Evolutionary conservation across 2,888 invertebrate species (phyloP).

Genomic region (Xestia c-nigrum): DNA sequence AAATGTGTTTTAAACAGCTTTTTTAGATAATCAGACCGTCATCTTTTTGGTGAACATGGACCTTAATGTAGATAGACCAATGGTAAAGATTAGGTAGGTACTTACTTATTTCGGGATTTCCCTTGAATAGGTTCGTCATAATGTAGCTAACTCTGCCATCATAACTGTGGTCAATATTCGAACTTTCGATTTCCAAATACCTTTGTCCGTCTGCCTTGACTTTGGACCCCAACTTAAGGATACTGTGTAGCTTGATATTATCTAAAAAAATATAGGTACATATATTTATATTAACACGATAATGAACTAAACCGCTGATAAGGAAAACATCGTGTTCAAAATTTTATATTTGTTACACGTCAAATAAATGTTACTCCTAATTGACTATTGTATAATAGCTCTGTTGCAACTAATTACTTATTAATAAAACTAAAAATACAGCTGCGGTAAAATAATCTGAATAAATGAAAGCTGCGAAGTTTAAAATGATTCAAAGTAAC

Average conservation of each 20-base stretch:
- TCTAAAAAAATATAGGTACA: constrained; percentile 69
- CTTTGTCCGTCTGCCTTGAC: constrained; percentile 67
- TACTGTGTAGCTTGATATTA: constrained; percentile 72
- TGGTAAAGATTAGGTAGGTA: background rate
- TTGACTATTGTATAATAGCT: constrained; percentile 2
- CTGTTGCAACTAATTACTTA: background rate
- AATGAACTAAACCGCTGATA: background rate
- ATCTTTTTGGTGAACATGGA: no score
- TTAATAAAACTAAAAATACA: background rate
- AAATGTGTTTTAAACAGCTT: no score
- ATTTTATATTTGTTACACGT: background rate
- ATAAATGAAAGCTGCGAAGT: background rate
- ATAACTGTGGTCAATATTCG: constrained; percentile 72
- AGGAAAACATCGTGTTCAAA: constrained; percentile 1
- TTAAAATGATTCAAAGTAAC: background rate
- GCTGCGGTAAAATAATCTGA: background rate
- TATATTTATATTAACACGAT: constrained; percentile 4
- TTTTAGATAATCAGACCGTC: no score
- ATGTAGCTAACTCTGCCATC: constrained; percentile 78
- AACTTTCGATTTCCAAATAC: constrained; percentile 72
- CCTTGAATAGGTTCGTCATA: constrained; percentile 79
- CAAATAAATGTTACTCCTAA: background rate
- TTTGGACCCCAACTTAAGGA: constrained; percentile 69
- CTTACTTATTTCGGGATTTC: constrained; percentile 80
- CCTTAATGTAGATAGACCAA: background rate